Percentiles rank a stretch among this genome's conserved stretches.
These are phyloP conservation scores for Lasaia peninsularis DNA, from an alignment of 1,140 invertebrate species.

Conservation along the genomic window DNA sequence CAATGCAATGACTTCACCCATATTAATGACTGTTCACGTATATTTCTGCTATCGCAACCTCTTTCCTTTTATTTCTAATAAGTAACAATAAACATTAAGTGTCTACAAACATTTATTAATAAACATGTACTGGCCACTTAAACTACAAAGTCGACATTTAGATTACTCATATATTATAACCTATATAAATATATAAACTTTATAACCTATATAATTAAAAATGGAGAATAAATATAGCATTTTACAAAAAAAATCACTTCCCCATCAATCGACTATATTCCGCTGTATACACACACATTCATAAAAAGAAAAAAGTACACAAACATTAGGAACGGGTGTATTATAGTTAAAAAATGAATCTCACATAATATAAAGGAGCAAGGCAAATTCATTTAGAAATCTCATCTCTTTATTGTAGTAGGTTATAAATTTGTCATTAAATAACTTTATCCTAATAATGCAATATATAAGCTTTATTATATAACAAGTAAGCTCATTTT, in stretches of 20 bases:
- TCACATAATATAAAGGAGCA: not conserved
- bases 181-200: not conserved
- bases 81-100: not conserved
- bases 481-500: constrained; percentile 11
- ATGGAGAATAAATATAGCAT: not conserved
- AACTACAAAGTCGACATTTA: not conserved
- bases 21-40: not conserved
- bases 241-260: not conserved
- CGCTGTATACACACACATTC: not conserved
- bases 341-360: too few species aligned
- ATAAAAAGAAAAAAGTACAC: not conserved
- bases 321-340: too few species aligned
- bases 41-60: not conserved
- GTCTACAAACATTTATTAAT: not conserved
- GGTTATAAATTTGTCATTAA: not conserved
- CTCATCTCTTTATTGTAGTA: not conserved
- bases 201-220: not conserved
- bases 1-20: too few species aligned
- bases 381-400: not conserved
- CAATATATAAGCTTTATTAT: constrained; percentile 1
- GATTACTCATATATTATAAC: not conserved
- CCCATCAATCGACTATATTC: not conserved
- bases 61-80: not conserved
- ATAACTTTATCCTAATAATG: not conserved
- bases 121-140: constrained; percentile 1